Evolutionary conservation across 1,140 invertebrate species (phyloP).

Genomic region (Pseudomyrmex concolor): DNA sequence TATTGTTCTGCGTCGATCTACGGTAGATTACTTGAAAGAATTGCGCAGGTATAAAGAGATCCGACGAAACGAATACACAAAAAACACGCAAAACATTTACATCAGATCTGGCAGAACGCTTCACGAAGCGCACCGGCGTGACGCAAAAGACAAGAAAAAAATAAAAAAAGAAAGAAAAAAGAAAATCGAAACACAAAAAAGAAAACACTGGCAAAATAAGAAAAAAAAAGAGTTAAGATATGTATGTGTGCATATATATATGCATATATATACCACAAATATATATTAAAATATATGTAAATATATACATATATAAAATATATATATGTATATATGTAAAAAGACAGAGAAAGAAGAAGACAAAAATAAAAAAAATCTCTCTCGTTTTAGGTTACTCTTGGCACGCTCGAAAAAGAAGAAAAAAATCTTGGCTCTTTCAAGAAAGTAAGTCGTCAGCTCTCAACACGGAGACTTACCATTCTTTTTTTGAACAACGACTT

Average conservation of each 20-base stretch:
- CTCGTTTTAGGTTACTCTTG: constrained; percentile 54
- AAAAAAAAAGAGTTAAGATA: constrained; percentile 48
- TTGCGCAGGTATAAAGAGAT: background rate
- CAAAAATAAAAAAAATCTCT: constrained; percentile 34
- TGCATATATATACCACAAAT: constrained; percentile 29
- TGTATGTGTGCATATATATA: constrained; percentile 14
- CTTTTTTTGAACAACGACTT: constrained; percentile 87
- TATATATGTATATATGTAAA: constrained; percentile 10
- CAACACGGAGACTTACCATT: constrained; percentile 85
- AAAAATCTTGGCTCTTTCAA: constrained; percentile 68
- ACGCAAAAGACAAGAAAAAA: constrained; percentile 3
- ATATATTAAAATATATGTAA: constrained; percentile 35
- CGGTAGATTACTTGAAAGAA: background rate
- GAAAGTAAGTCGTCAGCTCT: constrained; percentile 84
- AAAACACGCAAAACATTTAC: too few species aligned
- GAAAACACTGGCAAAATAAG: constrained; percentile 53
- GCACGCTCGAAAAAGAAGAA: constrained; percentile 51
- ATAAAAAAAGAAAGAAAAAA: constrained; percentile 39
- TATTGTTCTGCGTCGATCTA: background rate
- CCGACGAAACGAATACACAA: too few species aligned
- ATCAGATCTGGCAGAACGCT: constrained; percentile 35
- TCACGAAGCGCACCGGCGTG: constrained; percentile 23
- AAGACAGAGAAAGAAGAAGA: background rate
- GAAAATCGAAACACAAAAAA: constrained; percentile 46
- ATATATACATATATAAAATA: constrained; percentile 11